Evolutionary conservation across 2,888 invertebrate genomes (phyloP), one percentile per base, ranked within the genome.

Genomic region (Acleris laterana): DNA sequence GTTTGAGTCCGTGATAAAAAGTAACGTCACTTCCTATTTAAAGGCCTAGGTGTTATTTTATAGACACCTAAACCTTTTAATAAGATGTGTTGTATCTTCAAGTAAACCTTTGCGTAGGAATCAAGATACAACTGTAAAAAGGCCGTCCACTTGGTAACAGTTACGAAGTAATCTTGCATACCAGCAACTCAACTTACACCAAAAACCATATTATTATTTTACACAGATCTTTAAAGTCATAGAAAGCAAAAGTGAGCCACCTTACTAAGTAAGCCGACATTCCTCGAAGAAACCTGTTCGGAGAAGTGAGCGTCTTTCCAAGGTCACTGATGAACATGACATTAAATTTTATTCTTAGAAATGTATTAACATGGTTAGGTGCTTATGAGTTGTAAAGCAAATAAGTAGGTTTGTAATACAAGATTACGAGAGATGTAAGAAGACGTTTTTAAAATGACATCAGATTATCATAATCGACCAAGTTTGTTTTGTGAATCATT

Each of bases 281-380:
- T 82, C 83, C 78, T 77, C 69, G 68, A 69, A 73, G 69, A 85
- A 66, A 89, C 90, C 83, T 80, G 89, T 89, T 89, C 75, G 68
- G 64, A 71, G 70, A 79, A 84, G 85, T 84, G 86, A 88, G 81
- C 83, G 86, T 84, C 70, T 69, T 63, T 56, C 62, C 88, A 91
- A 91, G 90, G 90, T 89, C 87, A 86, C 56, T 72, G 85, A 83
- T 82, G 83, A 85, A 82, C 77, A 76, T 68, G 75, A 69, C 72
- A 73, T 68, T 71, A 64, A 77, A 74, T 74, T 73, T 75, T 76
- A 67, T 69, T 69, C 67, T 69, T 70, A 69, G 62, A 62, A 60
- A 62, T 44, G 66, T 61, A 72, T 68, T 68, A 62, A 61, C 60
- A 69, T 65, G 57, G 42, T 68, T 53, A 53, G 50, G 59, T 58